Conservation (phyloP, 2,888 invertebrate species). For the Morpho deidamia region DNA sequence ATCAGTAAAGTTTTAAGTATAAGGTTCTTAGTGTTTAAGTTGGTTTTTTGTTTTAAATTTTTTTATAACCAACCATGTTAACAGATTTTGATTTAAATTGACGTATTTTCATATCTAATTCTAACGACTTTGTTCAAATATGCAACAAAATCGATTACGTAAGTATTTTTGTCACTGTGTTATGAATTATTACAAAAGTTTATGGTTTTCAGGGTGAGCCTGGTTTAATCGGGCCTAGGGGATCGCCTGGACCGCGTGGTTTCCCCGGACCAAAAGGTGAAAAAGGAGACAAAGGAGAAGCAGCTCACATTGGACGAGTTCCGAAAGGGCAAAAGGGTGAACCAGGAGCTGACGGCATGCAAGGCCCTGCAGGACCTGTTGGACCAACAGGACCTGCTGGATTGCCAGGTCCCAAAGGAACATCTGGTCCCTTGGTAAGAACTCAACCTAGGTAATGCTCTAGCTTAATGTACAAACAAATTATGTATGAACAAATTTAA, state of each 20-base stretch:
- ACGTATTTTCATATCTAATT: no score
- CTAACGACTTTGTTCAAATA: no score
- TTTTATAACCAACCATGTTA: background rate
- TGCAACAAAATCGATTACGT: no score
- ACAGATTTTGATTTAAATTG: background rate
- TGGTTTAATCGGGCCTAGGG: slow-evolving; percentile 84
- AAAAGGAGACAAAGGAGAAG: slow-evolving; percentile 89
- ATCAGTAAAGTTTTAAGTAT: no score
- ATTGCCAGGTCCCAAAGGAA: slow-evolving; percentile 79
- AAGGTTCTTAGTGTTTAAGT: no score
- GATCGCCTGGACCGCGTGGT: slow-evolving; percentile 87
- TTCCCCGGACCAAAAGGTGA: slow-evolving; percentile 81
- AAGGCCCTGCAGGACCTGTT: slow-evolving; percentile 81
- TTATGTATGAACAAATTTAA: background rate
- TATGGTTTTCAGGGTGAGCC: slow-evolving; percentile 80
- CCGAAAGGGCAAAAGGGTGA: slow-evolving; percentile 93
- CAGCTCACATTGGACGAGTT: slow-evolving; percentile 84
- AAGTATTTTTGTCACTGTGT: no score
- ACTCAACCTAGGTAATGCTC: background rate
- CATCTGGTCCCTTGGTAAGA: slow-evolving; percentile 77
- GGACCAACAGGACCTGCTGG: slow-evolving; percentile 82
- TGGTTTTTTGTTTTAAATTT: no score
- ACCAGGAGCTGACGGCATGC: slow-evolving; percentile 85
- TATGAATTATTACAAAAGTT: background rate
- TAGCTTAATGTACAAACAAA: background rate